Evolutionary conservation across 1,140 invertebrate genomes (phyloP).

Genomic region (Drosophila ficusphila): DNA sequence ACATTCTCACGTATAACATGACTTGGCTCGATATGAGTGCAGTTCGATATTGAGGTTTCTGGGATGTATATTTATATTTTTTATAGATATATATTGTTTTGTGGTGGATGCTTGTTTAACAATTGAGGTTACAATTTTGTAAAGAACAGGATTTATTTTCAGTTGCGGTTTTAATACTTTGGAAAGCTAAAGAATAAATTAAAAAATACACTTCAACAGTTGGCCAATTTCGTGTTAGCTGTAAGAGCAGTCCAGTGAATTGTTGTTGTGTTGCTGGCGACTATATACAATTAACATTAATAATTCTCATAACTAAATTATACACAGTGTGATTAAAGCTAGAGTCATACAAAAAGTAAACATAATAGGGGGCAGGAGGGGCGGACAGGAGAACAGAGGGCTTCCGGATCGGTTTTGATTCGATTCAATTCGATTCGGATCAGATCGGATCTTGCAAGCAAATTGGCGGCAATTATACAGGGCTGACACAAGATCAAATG

Average conservation of each 20-base stretch:
- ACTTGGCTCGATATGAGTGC: conserved; percentile 47
- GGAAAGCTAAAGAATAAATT: conserved; percentile 52
- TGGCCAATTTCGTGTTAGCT: conserved; percentile 57
- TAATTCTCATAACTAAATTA: conserved; percentile 79
- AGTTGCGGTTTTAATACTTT: conserved; percentile 54
- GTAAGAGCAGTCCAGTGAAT: conserved; percentile 40
- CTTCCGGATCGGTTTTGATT: background rate
- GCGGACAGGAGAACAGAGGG: conserved; percentile 6
- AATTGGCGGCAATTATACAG: conserved; percentile 67
- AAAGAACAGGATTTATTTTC: conserved; percentile 26
- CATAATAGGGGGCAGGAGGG: conserved; percentile 41
- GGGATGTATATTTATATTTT: too few relatives aligned
- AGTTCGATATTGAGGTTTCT: conserved; percentile 35
- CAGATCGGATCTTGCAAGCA: conserved; percentile 56
- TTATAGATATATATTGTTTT: conserved; percentile 8
- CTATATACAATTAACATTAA: conserved; percentile 70
- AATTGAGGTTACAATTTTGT: conserved; percentile 18
- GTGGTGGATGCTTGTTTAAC: conserved; percentile 12
- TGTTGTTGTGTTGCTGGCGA: conserved; percentile 39
- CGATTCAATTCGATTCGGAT: background rate
- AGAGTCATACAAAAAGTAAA: conserved; percentile 67
- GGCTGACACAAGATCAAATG: conserved; percentile 39
- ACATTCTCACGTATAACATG: conserved; percentile 43
- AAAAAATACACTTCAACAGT: conserved; percentile 42
- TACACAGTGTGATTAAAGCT: conserved; percentile 68